Percentiles rank a stretch among this genome's conserved stretches.
phyloP scores from a whole-genome alignment of 2,797 vertebrate genomes.

The Rachycentron canadum region DNA sequence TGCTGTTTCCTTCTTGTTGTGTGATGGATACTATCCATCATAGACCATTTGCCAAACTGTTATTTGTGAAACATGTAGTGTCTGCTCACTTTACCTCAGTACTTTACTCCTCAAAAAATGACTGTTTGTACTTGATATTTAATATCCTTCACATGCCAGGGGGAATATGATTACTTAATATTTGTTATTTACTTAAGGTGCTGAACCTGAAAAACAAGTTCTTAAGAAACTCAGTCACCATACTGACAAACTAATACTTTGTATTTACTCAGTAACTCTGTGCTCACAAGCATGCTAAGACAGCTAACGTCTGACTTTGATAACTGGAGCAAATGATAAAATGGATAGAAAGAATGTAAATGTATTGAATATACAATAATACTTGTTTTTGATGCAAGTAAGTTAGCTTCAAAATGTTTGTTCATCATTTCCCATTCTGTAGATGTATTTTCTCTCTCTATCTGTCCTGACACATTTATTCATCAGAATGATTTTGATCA shows the following conservation, averaged over 20 bases:
- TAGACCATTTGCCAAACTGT: background rate
- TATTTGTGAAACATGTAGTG: background rate
- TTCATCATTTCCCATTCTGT: too few relatives aligned
- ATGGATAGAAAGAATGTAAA: background rate
- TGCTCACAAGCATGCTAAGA: background rate
- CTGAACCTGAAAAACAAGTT: conserved; percentile 36
- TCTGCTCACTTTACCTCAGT: background rate
- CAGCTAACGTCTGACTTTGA: too few relatives aligned
- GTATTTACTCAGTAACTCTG: background rate
- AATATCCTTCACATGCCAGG: background rate
- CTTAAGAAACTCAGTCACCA: background rate
- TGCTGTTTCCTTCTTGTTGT: background rate
- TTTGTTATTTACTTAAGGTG: background rate
- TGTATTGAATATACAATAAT: background rate
- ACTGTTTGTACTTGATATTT: background rate
- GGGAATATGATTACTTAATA: background rate
- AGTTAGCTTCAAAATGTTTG: background rate
- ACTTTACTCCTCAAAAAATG: background rate
- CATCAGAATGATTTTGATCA: background rate
- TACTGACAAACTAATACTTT: background rate
- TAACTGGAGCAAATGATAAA: background rate
- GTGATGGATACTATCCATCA: background rate
- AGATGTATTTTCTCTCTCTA: background rate
- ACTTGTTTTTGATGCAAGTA: background rate
- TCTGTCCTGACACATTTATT: background rate